Evolutionary conservation across 92 coral and sea anemone genomes (phyloP), one percentile per base, ranked within the genome.

Genomic region (Hydrozoanthus gracilis): DNA sequence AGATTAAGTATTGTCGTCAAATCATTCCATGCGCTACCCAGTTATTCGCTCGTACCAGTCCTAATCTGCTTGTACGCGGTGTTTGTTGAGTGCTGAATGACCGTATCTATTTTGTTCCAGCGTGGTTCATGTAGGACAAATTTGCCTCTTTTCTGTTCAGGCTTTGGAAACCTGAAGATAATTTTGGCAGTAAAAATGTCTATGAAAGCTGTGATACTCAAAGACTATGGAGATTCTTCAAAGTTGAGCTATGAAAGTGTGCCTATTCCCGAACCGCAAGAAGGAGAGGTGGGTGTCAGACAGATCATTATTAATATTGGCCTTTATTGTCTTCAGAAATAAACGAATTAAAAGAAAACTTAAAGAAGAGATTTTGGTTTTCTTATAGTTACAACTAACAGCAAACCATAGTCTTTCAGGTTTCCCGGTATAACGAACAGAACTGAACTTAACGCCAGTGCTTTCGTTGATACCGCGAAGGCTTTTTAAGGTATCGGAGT

Each of bases 151-250:
- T 46, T 18, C 20, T 13, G 46, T 9, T 65, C 60, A 18, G 8
- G 61, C 51, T 17, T 65, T 17, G n/a, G 47, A n/a, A 66, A 48
- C 11, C 62, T 64, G 3, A 80, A 13, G 18, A 80, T 16, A 49
- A 62, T 48, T 46, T 17, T 80, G 48, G 64, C 74, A 4, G 73
- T 14, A 60, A 91, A 76, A 14, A 88, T 93, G 93, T 86, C 92
- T 0, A 93, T 93, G 95, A 93, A 93, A 78, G 95, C 95, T 52
- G 95, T 91, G 20, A 87, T 90, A 18, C 61, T 93, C 13, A 92
- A 90, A 56, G 92, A 88, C 12, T 93, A 88, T 44, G 96, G 93
- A 10, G 92, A 93, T 67, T 88, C 93, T 0, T 77, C 91, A n/a
- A 84, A 93, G 48, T 87, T 93, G 20, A 54, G 79, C 70, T 93